Percentiles rank a stretch among this genome's conserved stretches.
These are phyloP conservation scores for Brachionichthys hirsutus DNA, from an alignment of 2,113 vertebrate species.

Conservation along the genomic window DNA sequence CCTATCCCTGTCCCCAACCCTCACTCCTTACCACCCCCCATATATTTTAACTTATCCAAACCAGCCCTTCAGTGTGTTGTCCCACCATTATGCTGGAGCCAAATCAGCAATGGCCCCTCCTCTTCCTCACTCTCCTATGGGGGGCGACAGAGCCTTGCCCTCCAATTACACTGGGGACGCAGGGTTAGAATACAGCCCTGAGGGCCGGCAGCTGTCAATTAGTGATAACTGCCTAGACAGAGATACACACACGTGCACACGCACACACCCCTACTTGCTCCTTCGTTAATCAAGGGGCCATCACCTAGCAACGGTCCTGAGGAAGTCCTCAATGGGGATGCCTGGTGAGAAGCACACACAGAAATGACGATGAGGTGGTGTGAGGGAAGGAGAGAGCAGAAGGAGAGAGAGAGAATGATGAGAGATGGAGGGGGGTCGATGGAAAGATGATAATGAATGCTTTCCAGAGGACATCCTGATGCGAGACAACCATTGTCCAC, in stretches of 20 bases:
- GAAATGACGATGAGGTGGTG: slow-evolving; percentile 55
- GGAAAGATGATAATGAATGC: slow-evolving; percentile 62
- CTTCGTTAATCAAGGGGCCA: slow-evolving; percentile 85
- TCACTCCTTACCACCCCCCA: slow-evolving; percentile 15
- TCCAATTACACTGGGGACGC: slow-evolving; percentile 89
- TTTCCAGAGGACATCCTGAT: slow-evolving; percentile 53
- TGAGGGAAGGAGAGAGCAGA: slow-evolving; percentile 40
- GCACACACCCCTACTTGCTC: slow-evolving; percentile 22
- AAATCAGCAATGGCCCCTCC: slow-evolving; percentile 71
- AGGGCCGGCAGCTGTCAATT: slow-evolving; percentile 99
- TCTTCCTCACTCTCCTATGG: slow-evolving; percentile 69
- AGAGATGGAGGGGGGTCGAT: slow-evolving; percentile 53
- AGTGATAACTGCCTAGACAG: slow-evolving; percentile 89
- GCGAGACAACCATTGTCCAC: slow-evolving; percentile 28
- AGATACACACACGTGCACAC: slow-evolving; percentile 33
- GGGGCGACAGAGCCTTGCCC: slow-evolving; percentile 88
- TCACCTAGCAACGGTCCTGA: slow-evolving; percentile 93
- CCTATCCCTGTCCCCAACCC: slow-evolving; percentile 9
- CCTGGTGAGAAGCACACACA: slow-evolving; percentile 70
- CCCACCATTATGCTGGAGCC: slow-evolving; percentile 71
- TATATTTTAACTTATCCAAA: slow-evolving; percentile 62
- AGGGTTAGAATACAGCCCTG: slow-evolving; percentile 93
- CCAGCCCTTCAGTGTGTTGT: slow-evolving; percentile 46
- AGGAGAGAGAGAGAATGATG: slow-evolving; percentile 47
- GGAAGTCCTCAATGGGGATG: slow-evolving; percentile 81